Conservation (phyloP, 2,797 vertebrate species). For the Falco naumanni region DNA sequence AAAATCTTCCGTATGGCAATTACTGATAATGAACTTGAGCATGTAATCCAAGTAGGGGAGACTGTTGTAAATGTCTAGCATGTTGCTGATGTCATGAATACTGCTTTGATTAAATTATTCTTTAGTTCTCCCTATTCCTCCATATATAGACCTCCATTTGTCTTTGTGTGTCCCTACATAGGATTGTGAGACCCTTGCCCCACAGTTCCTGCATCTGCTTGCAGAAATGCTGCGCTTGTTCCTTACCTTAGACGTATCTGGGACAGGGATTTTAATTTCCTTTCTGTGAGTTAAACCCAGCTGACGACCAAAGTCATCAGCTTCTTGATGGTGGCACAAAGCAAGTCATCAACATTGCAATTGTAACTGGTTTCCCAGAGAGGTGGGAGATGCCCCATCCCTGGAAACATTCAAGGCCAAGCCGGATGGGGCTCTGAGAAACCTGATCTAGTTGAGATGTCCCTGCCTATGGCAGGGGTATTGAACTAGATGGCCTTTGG, state of each 20-base stretch:
- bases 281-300: neutral
- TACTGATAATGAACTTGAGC: neutral
- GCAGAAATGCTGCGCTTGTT: neutral
- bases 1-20: neutral
- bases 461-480: rapidly evolving
- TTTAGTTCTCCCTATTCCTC: neutral
- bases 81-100: neutral
- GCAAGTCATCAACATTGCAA: neutral
- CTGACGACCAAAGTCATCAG: neutral
- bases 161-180: neutral
- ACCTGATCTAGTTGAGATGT: neutral
- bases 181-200: neutral
- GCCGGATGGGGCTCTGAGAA: neutral
- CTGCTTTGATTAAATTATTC: neutral
- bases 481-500: neutral
- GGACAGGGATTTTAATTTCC: neutral
- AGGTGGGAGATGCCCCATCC: too few relatives aligned
- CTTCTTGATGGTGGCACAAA: neutral
- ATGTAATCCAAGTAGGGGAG: neutral
- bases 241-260: neutral
- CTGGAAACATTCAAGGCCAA: neutral
- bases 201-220: neutral
- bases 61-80: neutral
- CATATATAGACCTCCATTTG: neutral
- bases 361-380: neutral